Conservation (phyloP, 2,888 invertebrate species). For the Patella caerulea region DNA sequence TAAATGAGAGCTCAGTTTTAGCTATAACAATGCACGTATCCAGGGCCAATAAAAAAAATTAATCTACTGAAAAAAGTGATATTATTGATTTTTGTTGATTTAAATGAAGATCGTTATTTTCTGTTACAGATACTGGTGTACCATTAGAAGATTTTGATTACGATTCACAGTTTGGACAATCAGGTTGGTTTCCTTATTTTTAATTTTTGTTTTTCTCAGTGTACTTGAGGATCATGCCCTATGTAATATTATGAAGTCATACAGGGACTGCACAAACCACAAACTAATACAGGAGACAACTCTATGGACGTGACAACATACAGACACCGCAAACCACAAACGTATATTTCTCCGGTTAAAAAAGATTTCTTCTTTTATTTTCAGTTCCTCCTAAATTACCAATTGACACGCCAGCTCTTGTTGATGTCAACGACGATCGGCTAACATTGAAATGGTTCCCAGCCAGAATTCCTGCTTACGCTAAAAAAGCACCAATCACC, state of each 20-base stretch:
- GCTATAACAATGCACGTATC: too few species aligned
- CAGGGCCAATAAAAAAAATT: too few species aligned
- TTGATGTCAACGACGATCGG: constrained; percentile 90
- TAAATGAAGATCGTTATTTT: neutral
- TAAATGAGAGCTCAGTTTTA: too few species aligned
- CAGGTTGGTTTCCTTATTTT: neutral
- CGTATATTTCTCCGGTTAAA: too few species aligned
- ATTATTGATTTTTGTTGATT: too few species aligned
- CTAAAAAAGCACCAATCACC: constrained; percentile 85
- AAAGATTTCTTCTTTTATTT: neutral
- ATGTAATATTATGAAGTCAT: too few species aligned
- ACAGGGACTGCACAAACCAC: too few species aligned
- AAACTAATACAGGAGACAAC: too few species aligned
- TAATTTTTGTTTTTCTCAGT: neutral
- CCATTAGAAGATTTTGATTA: neutral
- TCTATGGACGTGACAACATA: too few species aligned
- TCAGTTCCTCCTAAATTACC: constrained; percentile 47
- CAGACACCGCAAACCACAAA: too few species aligned
- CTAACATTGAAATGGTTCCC: constrained; percentile 95
- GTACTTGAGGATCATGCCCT: too few species aligned
- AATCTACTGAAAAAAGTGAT: too few species aligned
- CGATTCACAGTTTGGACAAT: constrained; percentile 1
- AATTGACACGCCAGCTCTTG: constrained; percentile 90
- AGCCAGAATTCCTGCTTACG: constrained; percentile 85
- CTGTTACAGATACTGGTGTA: neutral